Conservation (phyloP, 1,140 invertebrate genomes). For the Bombus difficillimus region DNA sequence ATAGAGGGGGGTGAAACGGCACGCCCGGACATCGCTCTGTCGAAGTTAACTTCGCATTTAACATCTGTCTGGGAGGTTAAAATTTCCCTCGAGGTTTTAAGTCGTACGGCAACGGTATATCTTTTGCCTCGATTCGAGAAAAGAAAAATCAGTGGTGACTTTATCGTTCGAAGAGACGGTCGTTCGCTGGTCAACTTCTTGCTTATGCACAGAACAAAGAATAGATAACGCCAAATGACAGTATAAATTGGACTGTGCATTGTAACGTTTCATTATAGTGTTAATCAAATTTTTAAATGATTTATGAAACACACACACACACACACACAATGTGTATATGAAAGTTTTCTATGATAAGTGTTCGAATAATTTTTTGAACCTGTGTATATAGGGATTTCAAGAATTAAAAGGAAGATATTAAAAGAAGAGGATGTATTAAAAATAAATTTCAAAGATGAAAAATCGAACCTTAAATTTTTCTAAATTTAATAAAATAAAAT, state of each 20-base stretch:
- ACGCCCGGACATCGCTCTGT: conserved; percentile 57
- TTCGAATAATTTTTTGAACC: too few relatives aligned
- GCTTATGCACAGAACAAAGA: not conserved
- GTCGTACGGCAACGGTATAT: conserved; percentile 68
- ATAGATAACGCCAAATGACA: not conserved
- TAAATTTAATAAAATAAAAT: too few relatives aligned
- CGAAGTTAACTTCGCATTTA: conserved; percentile 80
- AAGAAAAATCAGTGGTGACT: conserved; percentile 68
- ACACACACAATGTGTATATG: too few relatives aligned
- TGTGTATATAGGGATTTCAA: too few relatives aligned
- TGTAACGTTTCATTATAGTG: not conserved
- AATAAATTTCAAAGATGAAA: too few relatives aligned
- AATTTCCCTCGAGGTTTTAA: conserved; percentile 80
- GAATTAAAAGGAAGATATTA: too few relatives aligned
- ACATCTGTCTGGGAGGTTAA: conserved; percentile 78
- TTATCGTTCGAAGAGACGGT: conserved; percentile 51
- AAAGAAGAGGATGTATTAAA: too few relatives aligned
- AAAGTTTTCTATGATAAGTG: too few relatives aligned
- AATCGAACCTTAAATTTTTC: too few relatives aligned
- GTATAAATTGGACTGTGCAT: not conserved
- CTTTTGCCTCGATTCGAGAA: conserved; percentile 66
- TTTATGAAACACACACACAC: too few relatives aligned
- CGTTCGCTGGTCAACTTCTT: not conserved
- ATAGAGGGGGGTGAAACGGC: conserved; percentile 13
- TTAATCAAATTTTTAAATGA: too few relatives aligned